Percentiles rank a stretch among this genome's conserved stretches.
These are phyloP conservation scores for Ivindomyrus marchei DNA, from an alignment of 2,113 vertebrate genomes.

Conservation along the genomic window DNA sequence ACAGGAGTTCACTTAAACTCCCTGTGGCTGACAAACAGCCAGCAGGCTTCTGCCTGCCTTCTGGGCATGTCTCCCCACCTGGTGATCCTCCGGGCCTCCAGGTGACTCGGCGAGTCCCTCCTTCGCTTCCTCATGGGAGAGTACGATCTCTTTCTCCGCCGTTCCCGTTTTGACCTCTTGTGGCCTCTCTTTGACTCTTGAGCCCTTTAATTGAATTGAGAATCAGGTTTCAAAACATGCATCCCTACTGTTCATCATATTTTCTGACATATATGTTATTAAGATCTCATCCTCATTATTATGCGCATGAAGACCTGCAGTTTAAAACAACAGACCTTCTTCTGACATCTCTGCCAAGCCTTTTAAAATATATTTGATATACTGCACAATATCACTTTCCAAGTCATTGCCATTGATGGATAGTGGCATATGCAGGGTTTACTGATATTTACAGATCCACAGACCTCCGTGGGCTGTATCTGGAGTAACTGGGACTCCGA, in stretches of 20 bases:
- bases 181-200: constrained; percentile 57
- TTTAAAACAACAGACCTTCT: not conserved
- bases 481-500: constrained; percentile 76
- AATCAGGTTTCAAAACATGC: not conserved
- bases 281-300: not conserved
- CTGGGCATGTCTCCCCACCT: constrained; percentile 57
- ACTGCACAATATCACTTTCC: not conserved
- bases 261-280: not conserved
- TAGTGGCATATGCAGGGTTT: not conserved
- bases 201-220: constrained; percentile 40
- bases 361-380: not conserved
- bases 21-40: not conserved
- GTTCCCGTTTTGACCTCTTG: constrained; percentile 58
- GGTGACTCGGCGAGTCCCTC: constrained; percentile 93
- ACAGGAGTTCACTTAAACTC: not conserved
- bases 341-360: not conserved
- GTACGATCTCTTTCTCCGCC: constrained; percentile 67
- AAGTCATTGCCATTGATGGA: not conserved
- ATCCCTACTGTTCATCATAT: not conserved
- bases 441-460: not conserved
- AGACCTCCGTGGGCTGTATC: constrained; percentile 78
- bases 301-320: not conserved
- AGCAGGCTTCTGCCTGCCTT: not conserved
- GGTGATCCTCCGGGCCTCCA: constrained; percentile 91
- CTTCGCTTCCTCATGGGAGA: constrained; percentile 89